phyloP scores from a whole-genome alignment of 2,888 invertebrate genomes.

The Coenonympha arcania region DNA sequence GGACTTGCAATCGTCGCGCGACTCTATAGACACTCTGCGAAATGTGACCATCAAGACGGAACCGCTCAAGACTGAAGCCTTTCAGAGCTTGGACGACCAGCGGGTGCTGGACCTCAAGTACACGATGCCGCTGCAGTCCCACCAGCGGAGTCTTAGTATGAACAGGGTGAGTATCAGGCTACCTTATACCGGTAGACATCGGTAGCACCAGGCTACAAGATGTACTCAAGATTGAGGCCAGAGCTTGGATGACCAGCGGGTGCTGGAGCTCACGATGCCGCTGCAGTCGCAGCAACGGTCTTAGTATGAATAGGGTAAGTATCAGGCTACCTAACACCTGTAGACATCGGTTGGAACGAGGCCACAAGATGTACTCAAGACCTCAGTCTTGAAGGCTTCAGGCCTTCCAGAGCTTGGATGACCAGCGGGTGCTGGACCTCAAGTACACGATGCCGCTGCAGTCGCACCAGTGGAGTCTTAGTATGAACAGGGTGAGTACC shows the following conservation, averaged over 20 bases:
- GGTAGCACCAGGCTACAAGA: too few relatives aligned
- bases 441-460: conserved; percentile 61
- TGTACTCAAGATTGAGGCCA: too few relatives aligned
- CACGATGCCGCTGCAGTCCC: conserved; percentile 55
- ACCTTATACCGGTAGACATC: not conserved
- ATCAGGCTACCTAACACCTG: not conserved
- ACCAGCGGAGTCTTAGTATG: conserved; percentile 69
- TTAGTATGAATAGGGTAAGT: conserved; percentile 69
- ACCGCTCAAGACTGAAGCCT: conserved; percentile 52
- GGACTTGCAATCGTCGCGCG: conserved; percentile 64
- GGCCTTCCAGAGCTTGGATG: conserved; percentile 57
- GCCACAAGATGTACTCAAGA: too few relatives aligned
- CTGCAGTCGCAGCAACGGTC: conserved; percentile 62
- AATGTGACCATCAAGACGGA: conserved; percentile 66
- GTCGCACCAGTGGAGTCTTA: conserved; percentile 64
- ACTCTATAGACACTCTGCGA: conserved; percentile 65
- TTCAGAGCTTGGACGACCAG: conserved; percentile 58
- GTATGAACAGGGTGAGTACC: conserved; percentile 65
- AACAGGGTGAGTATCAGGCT: conserved; percentile 51
- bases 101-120: conserved; percentile 63
- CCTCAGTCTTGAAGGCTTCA: too few relatives aligned
- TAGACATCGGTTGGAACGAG: too few relatives aligned
- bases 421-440: conserved; percentile 59
- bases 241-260: conserved; percentile 57
- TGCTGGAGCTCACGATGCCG: conserved; percentile 56